A percentile compares a stretch with the other conserved stretches of the same genome.
Conservation (phyloP, 2,113 vertebrate genomes). For the Henicopernis longicauda region DNA sequence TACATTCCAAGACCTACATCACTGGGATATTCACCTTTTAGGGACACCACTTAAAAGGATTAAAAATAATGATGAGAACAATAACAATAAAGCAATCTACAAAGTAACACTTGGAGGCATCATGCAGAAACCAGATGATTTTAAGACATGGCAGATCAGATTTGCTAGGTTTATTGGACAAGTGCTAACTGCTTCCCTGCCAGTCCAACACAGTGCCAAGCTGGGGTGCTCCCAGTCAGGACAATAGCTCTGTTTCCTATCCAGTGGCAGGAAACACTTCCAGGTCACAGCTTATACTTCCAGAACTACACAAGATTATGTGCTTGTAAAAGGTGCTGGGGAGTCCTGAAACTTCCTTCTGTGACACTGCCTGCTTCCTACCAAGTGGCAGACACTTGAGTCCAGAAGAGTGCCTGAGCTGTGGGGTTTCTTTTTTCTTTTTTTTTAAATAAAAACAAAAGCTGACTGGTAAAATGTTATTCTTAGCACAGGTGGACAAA, state of each 20-base stretch:
- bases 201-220: neutral
- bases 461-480: slow-evolving; percentile 30
- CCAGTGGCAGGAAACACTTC: neutral
- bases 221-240: neutral
- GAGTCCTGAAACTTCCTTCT: slow-evolving; percentile 27
- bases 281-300: slow-evolving; percentile 14
- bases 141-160: neutral
- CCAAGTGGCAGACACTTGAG: neutral
- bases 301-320: neutral
- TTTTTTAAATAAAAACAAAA: neutral
- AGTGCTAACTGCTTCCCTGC: neutral
- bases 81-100: slow-evolving; percentile 40
- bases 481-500: slow-evolving; percentile 8
- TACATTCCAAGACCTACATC: neutral
- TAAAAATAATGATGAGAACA: slow-evolving; percentile 4
- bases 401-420: neutral
- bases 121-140: slow-evolving; percentile 46
- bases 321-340: slow-evolving; percentile 45
- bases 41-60: slow-evolving; percentile 15
- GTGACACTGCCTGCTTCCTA: neutral
- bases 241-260: neutral
- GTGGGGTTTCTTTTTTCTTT: neutral
- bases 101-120: slow-evolving; percentile 38
- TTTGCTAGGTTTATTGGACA: neutral
- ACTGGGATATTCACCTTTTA: neutral